A percentile compares a stretch with the other conserved stretches of the same genome.
These are phyloP conservation scores for Drosophila prolongata DNA, from an alignment of 2,888 invertebrate genomes.

Conservation along the genomic window DNA sequence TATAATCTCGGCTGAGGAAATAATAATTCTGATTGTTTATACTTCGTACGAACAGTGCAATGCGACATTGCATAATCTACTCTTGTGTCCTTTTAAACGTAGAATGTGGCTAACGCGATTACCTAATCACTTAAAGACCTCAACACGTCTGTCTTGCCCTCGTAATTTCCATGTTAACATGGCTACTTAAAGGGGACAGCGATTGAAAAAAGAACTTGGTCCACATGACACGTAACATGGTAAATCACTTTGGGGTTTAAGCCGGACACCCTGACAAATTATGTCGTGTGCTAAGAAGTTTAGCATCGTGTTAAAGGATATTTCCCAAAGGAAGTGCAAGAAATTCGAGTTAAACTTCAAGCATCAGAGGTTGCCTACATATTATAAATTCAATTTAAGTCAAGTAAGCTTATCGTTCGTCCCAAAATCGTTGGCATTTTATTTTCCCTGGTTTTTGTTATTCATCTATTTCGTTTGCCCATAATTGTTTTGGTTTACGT, in stretches of 20 bases:
- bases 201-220: slow-evolving; percentile 4
- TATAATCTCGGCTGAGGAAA: slow-evolving; percentile 11
- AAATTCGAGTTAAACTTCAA: background rate
- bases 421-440: slow-evolving; percentile 4
- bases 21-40: slow-evolving; percentile 19
- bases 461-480: slow-evolving; percentile 9
- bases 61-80: slow-evolving; percentile 24
- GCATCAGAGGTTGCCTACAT: background rate
- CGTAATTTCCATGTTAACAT: slow-evolving; percentile 25
- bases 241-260: slow-evolving; percentile 19
- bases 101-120: slow-evolving; percentile 21
- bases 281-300: background rate
- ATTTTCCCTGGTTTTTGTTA: slow-evolving; percentile 4
- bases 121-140: slow-evolving; percentile 17
- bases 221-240: slow-evolving; percentile 16
- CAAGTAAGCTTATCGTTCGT: background rate
- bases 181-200: slow-evolving; percentile 10
- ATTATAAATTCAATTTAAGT: background rate
- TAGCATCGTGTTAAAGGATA: background rate
- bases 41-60: slow-evolving; percentile 4
- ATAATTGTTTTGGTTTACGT: slow-evolving; percentile 25
- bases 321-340: background rate
- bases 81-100: slow-evolving; percentile 4
- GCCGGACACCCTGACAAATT: background rate
- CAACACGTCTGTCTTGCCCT: slow-evolving; percentile 5